Evolutionary conservation across 1,140 invertebrate species (phyloP), one percentile per base, ranked within the genome.

Genomic region (Drosophila rhopaloa): DNA sequence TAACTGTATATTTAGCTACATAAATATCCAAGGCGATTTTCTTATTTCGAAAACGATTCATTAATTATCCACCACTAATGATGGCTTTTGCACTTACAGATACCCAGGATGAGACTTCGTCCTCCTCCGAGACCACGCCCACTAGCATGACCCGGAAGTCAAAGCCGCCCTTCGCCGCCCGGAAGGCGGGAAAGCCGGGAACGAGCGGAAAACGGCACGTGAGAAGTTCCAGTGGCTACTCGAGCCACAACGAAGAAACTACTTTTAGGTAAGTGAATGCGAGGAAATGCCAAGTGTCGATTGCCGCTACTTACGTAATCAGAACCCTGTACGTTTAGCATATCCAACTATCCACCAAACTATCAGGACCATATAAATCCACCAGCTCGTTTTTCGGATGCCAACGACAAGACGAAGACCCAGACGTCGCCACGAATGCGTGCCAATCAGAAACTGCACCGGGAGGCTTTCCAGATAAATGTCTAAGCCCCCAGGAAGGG

Each of bases 171-270:
- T 92, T 91, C 48, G 92, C 95, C 19, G 95, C 95, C 82, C 93
- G 94, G 43, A 96, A 96, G 85, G 93, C 93, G 5, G 93, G 93
- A 10, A 95, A 95, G 80, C 93, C 92, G 8, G 90, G 90, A 1
- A 91, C 90, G 16, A 57, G 93, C 92, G 44, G 94, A 91, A 76
- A 95, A 84, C 89, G 95, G 13, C 95, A 96, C 79, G 95, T 96
- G 55, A 93, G 96, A 63, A 96, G 95, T 80, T 96, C 95, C 83
- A 95, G 95, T 91, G 95, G 95, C 8, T 96, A 96, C 88, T 95
- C 95, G 63, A 96, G 95, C 92, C 95, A 96, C 92, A 96, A 96
- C 81, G 96, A 96, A 91, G 96, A 96, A 93, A 96, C 95, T 47
- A 96, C 95, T n/a, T 96, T 96, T 93, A 95, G 95, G 95, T 96